Percentiles rank a stretch among this genome's conserved stretches.
These are phyloP conservation scores for Trisateles emortualis DNA, from an alignment of 2,888 invertebrate species.

Conservation along the genomic window DNA sequence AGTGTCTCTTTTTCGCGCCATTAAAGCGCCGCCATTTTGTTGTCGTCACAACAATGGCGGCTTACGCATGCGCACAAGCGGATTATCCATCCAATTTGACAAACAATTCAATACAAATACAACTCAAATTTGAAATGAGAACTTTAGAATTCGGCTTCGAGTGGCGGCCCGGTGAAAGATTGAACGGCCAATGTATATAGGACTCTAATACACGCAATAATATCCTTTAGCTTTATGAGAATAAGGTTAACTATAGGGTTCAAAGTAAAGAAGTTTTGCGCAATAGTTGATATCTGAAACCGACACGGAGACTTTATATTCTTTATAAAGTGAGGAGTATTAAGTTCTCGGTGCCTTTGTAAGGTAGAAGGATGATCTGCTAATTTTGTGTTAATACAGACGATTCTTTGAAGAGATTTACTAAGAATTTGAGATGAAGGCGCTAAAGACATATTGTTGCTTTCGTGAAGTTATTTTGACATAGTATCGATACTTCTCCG, in stretches of 20 bases:
- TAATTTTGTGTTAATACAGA: conserved; percentile 51
- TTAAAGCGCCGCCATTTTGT: conserved; percentile 60
- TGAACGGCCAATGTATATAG: conserved; percentile 24
- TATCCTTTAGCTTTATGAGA: conserved; percentile 17
- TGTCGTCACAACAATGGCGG: conserved; percentile 55
- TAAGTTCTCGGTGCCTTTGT: conserved; percentile 53
- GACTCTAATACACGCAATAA: conserved; percentile 11
- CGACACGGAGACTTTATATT: conserved; percentile 57
- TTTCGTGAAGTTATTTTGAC: conserved; percentile 6
- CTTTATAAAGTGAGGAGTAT: conserved; percentile 48
- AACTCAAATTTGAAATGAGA: conserved; percentile 52
- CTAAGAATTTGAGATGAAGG: conserved; percentile 33
- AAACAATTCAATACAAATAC: conserved; percentile 64
- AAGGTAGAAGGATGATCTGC: conserved; percentile 50
- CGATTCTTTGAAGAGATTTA: conserved; percentile 34
- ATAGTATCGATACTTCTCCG: too few relatives aligned
- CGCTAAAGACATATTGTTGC: conserved; percentile 38
- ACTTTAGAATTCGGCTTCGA: conserved; percentile 68
- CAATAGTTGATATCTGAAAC: conserved; percentile 57
- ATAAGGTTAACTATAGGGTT: conserved; percentile 27
- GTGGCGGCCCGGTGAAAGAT: conserved; percentile 57
- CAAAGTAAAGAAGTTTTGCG: conserved; percentile 21
- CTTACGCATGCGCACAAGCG: conserved; percentile 62
- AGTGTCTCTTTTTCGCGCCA: conserved; percentile 60
- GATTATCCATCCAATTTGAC: conserved; percentile 75